Evolutionary conservation across 2,888 invertebrate species (phyloP), one percentile per base, ranked within the genome.

Genomic region (Epinotia demarniana): DNA sequence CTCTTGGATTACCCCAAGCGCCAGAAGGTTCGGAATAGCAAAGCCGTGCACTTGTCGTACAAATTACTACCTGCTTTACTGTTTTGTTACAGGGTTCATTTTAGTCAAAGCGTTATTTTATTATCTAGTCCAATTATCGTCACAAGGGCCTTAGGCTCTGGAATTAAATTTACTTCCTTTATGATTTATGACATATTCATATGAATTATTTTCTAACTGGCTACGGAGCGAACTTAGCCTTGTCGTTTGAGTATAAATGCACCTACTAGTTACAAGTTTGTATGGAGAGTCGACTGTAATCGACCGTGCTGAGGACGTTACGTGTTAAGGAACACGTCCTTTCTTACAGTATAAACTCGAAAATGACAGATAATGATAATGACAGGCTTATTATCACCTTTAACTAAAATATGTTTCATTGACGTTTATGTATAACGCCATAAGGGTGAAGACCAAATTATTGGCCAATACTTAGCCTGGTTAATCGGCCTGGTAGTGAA

Each of bases 1-100:
- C 64, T 64, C 46, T 49, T 58, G 69, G 63, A 69, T 63, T 69
- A 74, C 68, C 33, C 64, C 68, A 57, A 74, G 73, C 69, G 43
- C 68, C 57, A 19, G 64, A 27, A 73, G 33, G 57, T 19, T 62
- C 33, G n/a, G 60, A 55, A 46, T 49, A 60, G 33, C 58, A 60
- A 49, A 18, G 33, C 27, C 6, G 49, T 53, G 46, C 57, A 3
- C 23, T 63, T 58, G 27, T 43, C 11, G 9, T n/a, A 49, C 74
- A 49, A 70, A 64, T 70, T 53, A n/a, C 16, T n/a, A 49, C 74
- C 16, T 13, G 39, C 70, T 39, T 9, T 73, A 6, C 12, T 18
- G 18, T 62, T 19, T 19, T 3, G 33, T 18, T 23, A 27, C 13
- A 69, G 58, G 58, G 58, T 58, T 9, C 12, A 33, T 19, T 70